Conservation (phyloP, 2,797 vertebrate species). For the Anolis apletophallus region DNA sequence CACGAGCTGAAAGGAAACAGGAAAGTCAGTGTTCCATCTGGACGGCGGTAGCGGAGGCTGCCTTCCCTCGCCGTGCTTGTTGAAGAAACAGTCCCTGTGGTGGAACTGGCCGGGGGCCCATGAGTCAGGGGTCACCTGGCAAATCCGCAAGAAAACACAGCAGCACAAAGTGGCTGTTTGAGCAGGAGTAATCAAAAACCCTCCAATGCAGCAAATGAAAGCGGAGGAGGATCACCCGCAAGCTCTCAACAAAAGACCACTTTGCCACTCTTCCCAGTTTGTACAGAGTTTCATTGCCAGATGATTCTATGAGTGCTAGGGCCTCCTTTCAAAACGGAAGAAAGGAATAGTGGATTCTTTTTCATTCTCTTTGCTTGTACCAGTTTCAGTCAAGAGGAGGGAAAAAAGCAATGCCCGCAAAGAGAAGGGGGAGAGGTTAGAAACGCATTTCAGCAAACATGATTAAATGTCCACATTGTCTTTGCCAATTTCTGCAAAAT, state of each 20-base stretch:
- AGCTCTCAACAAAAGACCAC: slow-evolving; percentile 54
- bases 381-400: slow-evolving; percentile 61
- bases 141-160: slow-evolving; percentile 69
- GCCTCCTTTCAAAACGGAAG: slow-evolving; percentile 49
- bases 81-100: slow-evolving; percentile 61
- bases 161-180: slow-evolving; percentile 64
- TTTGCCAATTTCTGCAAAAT: slow-evolving; percentile 47
- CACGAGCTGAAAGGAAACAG: slow-evolving; percentile 57
- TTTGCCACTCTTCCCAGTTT: slow-evolving; percentile 57
- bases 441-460: slow-evolving; percentile 24
- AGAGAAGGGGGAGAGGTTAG: slow-evolving; percentile 25
- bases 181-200: slow-evolving; percentile 58
- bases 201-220: slow-evolving; percentile 32
- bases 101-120: slow-evolving; percentile 53
- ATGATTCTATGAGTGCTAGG: slow-evolving; percentile 55
- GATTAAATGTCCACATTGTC: slow-evolving; percentile 23
- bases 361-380: slow-evolving; percentile 58
- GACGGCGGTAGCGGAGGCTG: slow-evolving; percentile 54
- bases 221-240: slow-evolving; percentile 52
- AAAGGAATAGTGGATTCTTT: slow-evolving; percentile 54
- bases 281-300: slow-evolving; percentile 56
- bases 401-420: slow-evolving; percentile 58
- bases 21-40: slow-evolving; percentile 56
- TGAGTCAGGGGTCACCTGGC: slow-evolving; percentile 73
- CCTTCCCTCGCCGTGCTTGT: slow-evolving; percentile 51